Evolutionary conservation across 2,888 invertebrate genomes (phyloP).

Genomic region (Cataglyphis cursor): DNA sequence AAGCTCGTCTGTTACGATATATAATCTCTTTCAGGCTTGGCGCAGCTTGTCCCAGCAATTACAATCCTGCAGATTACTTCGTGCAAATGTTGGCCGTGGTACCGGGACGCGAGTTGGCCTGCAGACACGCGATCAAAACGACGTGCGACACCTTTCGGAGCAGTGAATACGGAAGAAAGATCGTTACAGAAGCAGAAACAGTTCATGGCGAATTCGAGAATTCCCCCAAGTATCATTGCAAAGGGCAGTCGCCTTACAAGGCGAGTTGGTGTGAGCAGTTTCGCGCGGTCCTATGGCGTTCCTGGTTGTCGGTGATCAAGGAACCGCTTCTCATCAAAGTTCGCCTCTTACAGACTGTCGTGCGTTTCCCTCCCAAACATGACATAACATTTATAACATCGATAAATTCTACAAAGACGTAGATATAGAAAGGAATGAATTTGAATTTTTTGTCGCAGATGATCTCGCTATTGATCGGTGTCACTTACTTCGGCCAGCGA

Average conservation of each 20-base stretch:
- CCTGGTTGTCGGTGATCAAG: slow-evolving; percentile 95
- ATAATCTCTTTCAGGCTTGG: slow-evolving; percentile 89
- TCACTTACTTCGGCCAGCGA: slow-evolving; percentile 94
- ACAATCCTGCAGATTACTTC: slow-evolving; percentile 98
- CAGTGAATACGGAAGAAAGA: slow-evolving; percentile 89
- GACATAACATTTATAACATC: not conserved
- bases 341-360: slow-evolving; percentile 95
- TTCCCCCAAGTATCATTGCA: slow-evolving; percentile 59
- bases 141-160: slow-evolving; percentile 93
- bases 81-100: slow-evolving; percentile 95
- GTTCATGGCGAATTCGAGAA: slow-evolving; percentile 77
- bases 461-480: slow-evolving; percentile 94
- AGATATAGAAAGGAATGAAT: not conserved
- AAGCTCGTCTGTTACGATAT: not conserved
- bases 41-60: slow-evolving; percentile 94
- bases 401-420: too few species aligned
- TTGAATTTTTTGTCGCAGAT: slow-evolving; percentile 88
- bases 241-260: slow-evolving; percentile 90
- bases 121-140: slow-evolving; percentile 92
- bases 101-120: slow-evolving; percentile 94
- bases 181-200: slow-evolving; percentile 89
- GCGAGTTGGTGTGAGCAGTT: slow-evolving; percentile 96
- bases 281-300: slow-evolving; percentile 95
- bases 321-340: slow-evolving; percentile 97
- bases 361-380: slow-evolving; percentile 87